Evolutionary conservation across 2,888 invertebrate genomes (phyloP).

Genomic region (Thera obeliscata): DNA sequence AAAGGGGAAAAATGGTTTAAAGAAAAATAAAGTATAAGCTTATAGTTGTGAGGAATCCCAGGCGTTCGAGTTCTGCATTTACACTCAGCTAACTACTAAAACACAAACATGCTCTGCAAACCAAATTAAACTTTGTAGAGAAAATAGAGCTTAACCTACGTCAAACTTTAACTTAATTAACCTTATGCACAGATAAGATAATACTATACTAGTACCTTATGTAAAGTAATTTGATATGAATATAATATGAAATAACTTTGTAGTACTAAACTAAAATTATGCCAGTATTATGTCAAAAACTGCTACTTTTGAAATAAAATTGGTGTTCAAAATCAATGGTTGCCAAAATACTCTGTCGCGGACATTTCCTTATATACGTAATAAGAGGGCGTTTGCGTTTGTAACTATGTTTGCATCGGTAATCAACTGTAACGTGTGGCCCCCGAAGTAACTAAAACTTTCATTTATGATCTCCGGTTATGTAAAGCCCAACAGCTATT

Average conservation of each 20-base stretch:
- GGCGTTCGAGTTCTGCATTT: conserved; percentile 26
- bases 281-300: no score
- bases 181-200: no score
- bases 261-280: not conserved
- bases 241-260: not conserved
- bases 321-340: not conserved
- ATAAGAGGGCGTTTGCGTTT: conserved; percentile 42
- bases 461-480: conserved; percentile 54
- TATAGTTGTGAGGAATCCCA: conserved; percentile 39
- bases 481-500: conserved; percentile 56
- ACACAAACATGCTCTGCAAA: conserved; percentile 47
- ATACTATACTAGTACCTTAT: no score
- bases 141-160: conserved; percentile 33
- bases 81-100: conserved; percentile 44
- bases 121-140: conserved; percentile 42
- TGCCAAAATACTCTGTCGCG: not conserved
- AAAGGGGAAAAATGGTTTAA: no score
- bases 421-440: conserved; percentile 46
- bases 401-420: conserved; percentile 58
- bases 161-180: conserved; percentile 37
- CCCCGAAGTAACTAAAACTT: conserved; percentile 65
- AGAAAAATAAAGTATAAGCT: conserved; percentile 15
- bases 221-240: conserved; percentile 25
- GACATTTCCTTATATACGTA: not conserved
- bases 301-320: not conserved